Evolutionary conservation across 2,888 invertebrate genomes (phyloP), one percentile per base, ranked within the genome.

Genomic region (Mamestra brassicae): DNA sequence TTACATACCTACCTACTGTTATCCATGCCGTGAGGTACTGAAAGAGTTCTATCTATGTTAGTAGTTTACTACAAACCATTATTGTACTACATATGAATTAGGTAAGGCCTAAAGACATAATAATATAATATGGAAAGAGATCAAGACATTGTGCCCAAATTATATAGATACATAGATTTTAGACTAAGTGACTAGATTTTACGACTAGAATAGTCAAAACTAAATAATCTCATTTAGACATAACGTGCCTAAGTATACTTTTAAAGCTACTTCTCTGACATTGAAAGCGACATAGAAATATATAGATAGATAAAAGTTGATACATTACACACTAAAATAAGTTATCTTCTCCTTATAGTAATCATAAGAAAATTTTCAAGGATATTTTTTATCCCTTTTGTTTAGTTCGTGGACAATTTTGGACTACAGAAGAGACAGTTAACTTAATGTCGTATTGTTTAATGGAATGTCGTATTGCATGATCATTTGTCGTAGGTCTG

Each of bases 221-320:
- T 87, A 85, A 89, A 88, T 83, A 80, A 75, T 85, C 80, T 87
- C 79, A 65, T 87, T 84, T 84, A 80, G 82, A 88, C 83, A 80
- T 61, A 60, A 76, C 62, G 84, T 85, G 88, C 85, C 87, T 88
- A 89, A 79, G 72, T 81, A 80, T 83, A 87, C 79, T 85, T 88
- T 88, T 89, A 89, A 89, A 90, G 90, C 90, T 91, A 91, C 87
- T 84, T 85, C 82, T 86, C 84, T 93, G 93, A 95, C 95, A 96
- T 93, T 93, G 91, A 96, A 96, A 96, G 95, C 95, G 95, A 95
- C 91, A 94, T 94, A 94, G 91, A 95, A 94, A 94, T 93, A 92
- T 92, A 93, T 92, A 92, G 92, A 93, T 91, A 94, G 91, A 90
- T 90, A 92, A 91, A 92, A 92, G 91, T 90, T 91, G 90, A 92